Base-by-base conservation (phyloP, 2,113 vertebrate species). In the Gavialis gangeticus region DNA sequence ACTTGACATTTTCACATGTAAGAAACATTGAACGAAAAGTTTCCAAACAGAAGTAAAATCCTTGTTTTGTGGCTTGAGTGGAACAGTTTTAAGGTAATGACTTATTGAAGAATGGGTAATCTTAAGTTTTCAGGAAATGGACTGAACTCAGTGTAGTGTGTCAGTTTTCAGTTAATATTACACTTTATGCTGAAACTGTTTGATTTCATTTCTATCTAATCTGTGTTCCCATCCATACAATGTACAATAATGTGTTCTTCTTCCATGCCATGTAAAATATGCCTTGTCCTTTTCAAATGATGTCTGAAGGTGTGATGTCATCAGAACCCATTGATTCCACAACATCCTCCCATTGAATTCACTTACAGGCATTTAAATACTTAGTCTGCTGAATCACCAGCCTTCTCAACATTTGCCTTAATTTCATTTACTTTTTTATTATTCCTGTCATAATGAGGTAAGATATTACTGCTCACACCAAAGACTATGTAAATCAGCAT, bases 321-420 rank as follows among this genome's bases (percentile, higher is more conserved):
- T 79, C 64, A 84, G 84, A 88, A 59, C n/a, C 93, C 82, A 30
- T 75, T 81, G 25, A 82, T 71, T 90, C 93, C 91, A 89, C 93
- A 90, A 55, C 79, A 93, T 28, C 25, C 27, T 94, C 79, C 91
- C 89, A 90, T 59, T 91, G 85, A 93, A 85, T 88, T 88, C 28
- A 28, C 73, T 90, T 93, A 37, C 91, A 84, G 92, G 18, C 84
- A 85, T 95, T 97, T 95, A 91, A 96, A 93, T 91, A 92, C 77
- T 93, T 89, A 60, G 84, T 77, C 16, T 90, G 66, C 79, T 96
- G 55, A 63, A 75, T 58, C 94, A 84, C 11, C 82, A 95, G 59
- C 91, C 87, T 92, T 94, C 97, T 75, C 92, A 96, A 95, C 75
- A 97, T 96, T 95, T 96, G 79, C 86, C 89, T 96, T 84, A 96